Percentiles rank a stretch among this genome's conserved stretches.
These are phyloP conservation scores for Cotesia chilonis DNA, from an alignment of 1,140 invertebrate genomes.

Conservation along the genomic window DNA sequence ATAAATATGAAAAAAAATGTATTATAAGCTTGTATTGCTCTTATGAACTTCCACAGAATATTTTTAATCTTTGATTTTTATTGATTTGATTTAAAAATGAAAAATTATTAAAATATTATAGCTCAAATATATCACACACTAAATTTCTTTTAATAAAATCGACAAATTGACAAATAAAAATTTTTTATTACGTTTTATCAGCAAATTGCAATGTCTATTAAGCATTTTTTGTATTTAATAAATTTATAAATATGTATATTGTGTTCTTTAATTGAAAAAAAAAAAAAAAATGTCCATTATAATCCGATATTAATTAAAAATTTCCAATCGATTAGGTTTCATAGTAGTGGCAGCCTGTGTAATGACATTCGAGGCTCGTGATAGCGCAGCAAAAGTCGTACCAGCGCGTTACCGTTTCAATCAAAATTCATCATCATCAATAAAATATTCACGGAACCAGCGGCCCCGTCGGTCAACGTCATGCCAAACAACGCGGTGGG, in stretches of 20 bases:
- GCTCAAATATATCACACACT: too few relatives aligned
- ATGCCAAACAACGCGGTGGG: constrained; percentile 69
- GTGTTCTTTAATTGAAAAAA: too few relatives aligned
- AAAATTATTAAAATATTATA: too few relatives aligned
- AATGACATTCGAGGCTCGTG: constrained; percentile 92
- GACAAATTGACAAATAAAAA: too few relatives aligned
- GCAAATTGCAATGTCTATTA: too few relatives aligned
- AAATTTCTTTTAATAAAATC: too few relatives aligned
- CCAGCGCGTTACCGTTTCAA: constrained; percentile 76
- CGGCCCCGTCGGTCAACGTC: constrained; percentile 64
- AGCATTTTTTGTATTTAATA: too few relatives aligned
- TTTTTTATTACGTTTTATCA: too few relatives aligned
- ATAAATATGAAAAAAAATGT: neutral
- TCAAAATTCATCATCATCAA: constrained; percentile 64
- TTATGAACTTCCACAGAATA: neutral
- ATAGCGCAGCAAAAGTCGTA: constrained; percentile 87
- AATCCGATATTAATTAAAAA: constrained; percentile 9
- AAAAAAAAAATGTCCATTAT: too few relatives aligned
- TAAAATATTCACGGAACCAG: constrained; percentile 57
- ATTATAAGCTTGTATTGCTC: neutral
- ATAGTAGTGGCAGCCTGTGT: constrained; percentile 93
- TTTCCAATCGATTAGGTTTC: constrained; percentile 71
- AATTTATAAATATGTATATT: too few relatives aligned
- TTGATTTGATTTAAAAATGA: too few relatives aligned
- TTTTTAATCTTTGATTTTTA: neutral